Evolutionary conservation across 2,888 invertebrate genomes (phyloP).

Genomic region (Netelia fuscicornis): DNA sequence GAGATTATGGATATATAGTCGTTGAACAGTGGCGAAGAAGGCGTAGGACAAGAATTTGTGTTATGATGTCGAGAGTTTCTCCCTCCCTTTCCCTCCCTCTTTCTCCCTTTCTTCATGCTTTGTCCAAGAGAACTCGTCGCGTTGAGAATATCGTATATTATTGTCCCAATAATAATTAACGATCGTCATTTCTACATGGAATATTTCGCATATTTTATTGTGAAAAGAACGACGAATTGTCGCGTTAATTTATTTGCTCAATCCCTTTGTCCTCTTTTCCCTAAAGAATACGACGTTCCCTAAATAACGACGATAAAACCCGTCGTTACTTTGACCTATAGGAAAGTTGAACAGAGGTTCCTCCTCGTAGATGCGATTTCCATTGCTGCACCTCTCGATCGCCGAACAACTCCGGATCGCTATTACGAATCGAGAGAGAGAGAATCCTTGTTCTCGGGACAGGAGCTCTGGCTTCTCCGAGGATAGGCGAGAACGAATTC

Average conservation of each 20-base stretch:
- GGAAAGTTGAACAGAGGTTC: constrained; percentile 30
- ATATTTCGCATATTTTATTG: constrained; percentile 38
- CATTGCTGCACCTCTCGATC: constrained; percentile 61
- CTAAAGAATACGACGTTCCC: not conserved
- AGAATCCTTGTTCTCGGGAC: constrained; percentile 49
- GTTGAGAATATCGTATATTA: constrained; percentile 59
- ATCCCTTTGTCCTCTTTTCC: constrained; percentile 43
- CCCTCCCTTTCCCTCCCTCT: constrained; percentile 9
- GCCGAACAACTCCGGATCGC: constrained; percentile 47
- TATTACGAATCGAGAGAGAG: constrained; percentile 43
- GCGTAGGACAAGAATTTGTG: constrained; percentile 71
- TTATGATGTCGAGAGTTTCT: constrained; percentile 63
- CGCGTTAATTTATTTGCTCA: constrained; percentile 13
- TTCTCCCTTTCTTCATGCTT: not conserved
- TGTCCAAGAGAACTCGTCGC: constrained; percentile 12
- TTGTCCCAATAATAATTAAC: constrained; percentile 64
- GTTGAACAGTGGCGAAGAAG: constrained; percentile 38
- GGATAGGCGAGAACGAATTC: not conserved
- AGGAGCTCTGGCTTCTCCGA: constrained; percentile 3
- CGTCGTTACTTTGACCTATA: constrained; percentile 64
- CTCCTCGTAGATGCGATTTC: constrained; percentile 24
- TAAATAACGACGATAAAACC: constrained; percentile 21
- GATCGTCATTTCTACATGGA: constrained; percentile 30
- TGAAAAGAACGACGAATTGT: constrained; percentile 19
- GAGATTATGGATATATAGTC: not conserved